Evolutionary conservation across 2,113 vertebrate genomes (phyloP).

Genomic region (Turdus rufiventris): DNA sequence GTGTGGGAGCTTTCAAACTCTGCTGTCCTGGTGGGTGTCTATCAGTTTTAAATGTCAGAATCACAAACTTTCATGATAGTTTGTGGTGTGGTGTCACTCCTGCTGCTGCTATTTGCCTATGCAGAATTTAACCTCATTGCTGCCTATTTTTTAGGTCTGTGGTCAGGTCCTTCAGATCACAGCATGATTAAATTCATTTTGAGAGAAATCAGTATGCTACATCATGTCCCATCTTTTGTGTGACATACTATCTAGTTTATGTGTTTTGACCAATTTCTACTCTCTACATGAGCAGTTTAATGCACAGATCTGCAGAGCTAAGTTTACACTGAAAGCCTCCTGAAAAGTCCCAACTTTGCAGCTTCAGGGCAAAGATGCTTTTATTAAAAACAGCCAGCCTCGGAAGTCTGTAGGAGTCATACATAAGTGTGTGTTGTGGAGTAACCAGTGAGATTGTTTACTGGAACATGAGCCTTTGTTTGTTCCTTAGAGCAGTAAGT

Average conservation of each 20-base stretch:
- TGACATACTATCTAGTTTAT: not conserved
- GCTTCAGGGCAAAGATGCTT: not conserved
- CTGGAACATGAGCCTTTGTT: not conserved
- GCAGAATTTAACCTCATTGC: not conserved
- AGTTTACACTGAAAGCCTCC: not conserved
- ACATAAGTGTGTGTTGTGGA: not conserved
- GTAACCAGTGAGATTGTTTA: not conserved
- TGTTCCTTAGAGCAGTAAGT: not conserved
- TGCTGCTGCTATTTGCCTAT: not conserved
- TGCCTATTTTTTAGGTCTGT: not conserved
- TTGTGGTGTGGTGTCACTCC: not conserved
- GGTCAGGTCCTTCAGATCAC: not conserved
- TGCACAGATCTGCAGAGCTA: not conserved
- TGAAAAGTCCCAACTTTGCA: not conserved
- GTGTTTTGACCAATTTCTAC: not conserved
- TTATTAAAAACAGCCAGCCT: not conserved
- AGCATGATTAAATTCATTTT: not conserved
- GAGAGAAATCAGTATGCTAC: not conserved
- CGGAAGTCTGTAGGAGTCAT: not conserved
- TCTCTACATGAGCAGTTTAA: not conserved
- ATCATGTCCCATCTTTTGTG: not conserved
- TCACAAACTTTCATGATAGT: not conserved
- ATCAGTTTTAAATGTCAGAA: not conserved
- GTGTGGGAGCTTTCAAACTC: not conserved
- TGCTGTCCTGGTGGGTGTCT: not conserved